phyloP scores from a whole-genome alignment of 2,113 vertebrate genomes.

The Alligator sinensis region DNA sequence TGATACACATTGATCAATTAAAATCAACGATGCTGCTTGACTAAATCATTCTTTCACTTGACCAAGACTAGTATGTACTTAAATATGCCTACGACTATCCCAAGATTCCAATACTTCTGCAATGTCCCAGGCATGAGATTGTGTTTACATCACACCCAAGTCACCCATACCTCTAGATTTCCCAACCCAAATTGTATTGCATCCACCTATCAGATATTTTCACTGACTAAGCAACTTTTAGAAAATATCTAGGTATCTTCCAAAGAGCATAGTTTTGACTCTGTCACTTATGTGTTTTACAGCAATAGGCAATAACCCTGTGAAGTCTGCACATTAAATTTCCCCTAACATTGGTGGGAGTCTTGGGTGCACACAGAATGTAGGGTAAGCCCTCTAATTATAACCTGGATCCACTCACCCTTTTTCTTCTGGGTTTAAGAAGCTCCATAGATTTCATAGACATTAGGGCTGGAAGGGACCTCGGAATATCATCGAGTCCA shows the following conservation, averaged over 20 bases:
- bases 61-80: too few relatives aligned
- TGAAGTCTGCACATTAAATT: conserved; percentile 49
- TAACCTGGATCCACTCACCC: not conserved
- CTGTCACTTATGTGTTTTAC: conserved; percentile 27
- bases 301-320: conserved; percentile 56
- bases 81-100: not conserved
- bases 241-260: not conserved
- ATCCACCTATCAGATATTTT: too few relatives aligned
- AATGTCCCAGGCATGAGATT: not conserved
- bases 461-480: too few relatives aligned
- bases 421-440: not conserved
- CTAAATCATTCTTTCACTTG: not conserved
- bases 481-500: too few relatives aligned
- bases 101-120: not conserved
- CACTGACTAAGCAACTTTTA: not conserved
- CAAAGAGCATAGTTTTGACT: not conserved
- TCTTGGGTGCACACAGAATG: not conserved
- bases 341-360: conserved; percentile 8
- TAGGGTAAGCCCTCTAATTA: not conserved
- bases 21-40: not conserved
- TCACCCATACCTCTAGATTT: not conserved
- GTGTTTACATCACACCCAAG: not conserved
- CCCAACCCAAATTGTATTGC: not conserved
- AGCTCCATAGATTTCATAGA: not conserved
- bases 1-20: conserved; percentile 8